Evolutionary conservation across 2,888 invertebrate species (phyloP).

Genomic region (Temnothorax unifasciatus): DNA sequence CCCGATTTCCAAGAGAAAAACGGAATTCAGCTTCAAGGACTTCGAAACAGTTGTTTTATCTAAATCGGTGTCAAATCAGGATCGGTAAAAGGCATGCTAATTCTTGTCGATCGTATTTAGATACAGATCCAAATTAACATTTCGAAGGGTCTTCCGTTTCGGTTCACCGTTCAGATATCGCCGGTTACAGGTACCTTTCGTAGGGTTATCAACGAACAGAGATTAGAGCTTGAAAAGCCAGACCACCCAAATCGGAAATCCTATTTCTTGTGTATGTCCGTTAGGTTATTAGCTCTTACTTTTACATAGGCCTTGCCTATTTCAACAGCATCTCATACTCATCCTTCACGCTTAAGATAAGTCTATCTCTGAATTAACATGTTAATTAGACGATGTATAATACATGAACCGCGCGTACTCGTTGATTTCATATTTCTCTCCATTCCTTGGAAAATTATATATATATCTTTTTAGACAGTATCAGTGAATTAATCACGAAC

Average conservation of each 20-base stretch:
- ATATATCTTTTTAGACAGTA: background rate
- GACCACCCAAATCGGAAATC: slow-evolving; percentile 38
- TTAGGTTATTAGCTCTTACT: slow-evolving; percentile 28
- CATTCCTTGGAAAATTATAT: background rate
- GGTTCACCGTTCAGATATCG: background rate
- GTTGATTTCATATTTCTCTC: background rate
- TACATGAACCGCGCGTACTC: background rate
- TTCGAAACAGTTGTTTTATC: background rate
- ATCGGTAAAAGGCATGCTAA: background rate
- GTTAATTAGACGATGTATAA: slow-evolving; percentile 27
- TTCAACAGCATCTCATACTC: slow-evolving; percentile 16
- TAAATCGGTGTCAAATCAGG: background rate
- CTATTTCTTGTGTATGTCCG: background rate
- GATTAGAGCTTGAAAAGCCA: background rate
- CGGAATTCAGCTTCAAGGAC: background rate
- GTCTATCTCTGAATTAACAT: slow-evolving; percentile 31
- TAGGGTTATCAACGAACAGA: slow-evolving; percentile 10
- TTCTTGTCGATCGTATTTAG: slow-evolving; percentile 1
- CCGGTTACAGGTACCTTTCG: background rate
- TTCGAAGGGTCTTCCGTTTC: background rate
- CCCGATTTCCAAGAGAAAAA: background rate
- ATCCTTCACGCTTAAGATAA: slow-evolving; percentile 23
- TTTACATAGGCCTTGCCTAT: slow-evolving; percentile 14
- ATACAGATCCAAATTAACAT: background rate
- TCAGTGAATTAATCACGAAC: background rate